Percentiles rank a stretch among this genome's conserved stretches.
These are phyloP conservation scores for Ophthalmolycus amberensis DNA, from an alignment of 2,113 vertebrate species.

Conservation along the genomic window DNA sequence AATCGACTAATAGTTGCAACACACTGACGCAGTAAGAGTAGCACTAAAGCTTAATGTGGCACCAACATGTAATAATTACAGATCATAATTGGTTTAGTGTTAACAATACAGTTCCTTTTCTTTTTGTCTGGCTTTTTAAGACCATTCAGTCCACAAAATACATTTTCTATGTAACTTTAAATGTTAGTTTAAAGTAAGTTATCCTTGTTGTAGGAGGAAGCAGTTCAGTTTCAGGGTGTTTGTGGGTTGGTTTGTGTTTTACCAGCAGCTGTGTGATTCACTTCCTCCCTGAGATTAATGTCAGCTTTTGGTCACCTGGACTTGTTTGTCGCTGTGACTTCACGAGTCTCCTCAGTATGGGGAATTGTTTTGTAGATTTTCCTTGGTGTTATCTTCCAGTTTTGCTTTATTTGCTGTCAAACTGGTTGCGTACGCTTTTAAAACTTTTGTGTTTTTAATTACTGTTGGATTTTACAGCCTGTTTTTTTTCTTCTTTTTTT, in stretches of 20 bases:
- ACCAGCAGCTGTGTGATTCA: slow-evolving; percentile 28
- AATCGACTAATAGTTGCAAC: not conserved
- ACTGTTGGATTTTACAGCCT: not conserved
- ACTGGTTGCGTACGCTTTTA: not conserved
- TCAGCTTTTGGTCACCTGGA: slow-evolving; percentile 8
- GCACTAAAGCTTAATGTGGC: not conserved
- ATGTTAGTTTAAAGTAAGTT: not conserved
- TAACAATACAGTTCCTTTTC: not conserved
- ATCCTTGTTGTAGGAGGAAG: not conserved
- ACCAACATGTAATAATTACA: no score
- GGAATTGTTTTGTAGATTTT: not conserved
- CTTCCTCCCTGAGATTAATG: slow-evolving; percentile 25
- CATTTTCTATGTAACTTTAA: not conserved
- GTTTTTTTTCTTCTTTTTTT: slow-evolving; percentile 30
- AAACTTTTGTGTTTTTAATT: slow-evolving; percentile 14
- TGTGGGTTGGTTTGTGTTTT: not conserved
- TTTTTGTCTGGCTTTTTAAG: not conserved
- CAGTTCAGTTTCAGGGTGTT: slow-evolving; percentile 2
- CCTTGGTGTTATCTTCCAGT: not conserved
- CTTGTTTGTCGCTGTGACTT: slow-evolving; percentile 2
- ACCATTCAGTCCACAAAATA: not conserved
- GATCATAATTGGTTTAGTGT: not conserved
- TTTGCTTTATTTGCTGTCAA: slow-evolving; percentile 3
- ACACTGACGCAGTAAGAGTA: not conserved
- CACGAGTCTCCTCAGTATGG: not conserved